phyloP scores from a whole-genome alignment of 1,140 invertebrate genomes.

The Pseudomyrmex concolor region DNA sequence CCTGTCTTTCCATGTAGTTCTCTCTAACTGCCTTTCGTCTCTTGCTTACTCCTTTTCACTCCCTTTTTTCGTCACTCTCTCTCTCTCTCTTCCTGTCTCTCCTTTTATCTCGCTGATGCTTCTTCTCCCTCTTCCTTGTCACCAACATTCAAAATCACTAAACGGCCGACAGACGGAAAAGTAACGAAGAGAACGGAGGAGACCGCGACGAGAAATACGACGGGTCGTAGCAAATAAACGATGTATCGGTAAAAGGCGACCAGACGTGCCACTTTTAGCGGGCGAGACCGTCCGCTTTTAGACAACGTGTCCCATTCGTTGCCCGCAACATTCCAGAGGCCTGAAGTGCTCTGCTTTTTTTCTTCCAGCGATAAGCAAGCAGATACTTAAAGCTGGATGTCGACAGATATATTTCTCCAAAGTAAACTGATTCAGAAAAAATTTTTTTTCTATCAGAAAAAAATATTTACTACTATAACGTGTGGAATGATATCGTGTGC shows the following conservation, averaged over 20 bases:
- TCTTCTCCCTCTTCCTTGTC: constrained; percentile 19
- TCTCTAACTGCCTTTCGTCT: neutral
- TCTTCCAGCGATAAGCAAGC: constrained; percentile 16
- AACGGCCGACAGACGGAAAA: constrained; percentile 40
- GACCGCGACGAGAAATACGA: constrained; percentile 62
- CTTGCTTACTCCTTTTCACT: neutral
- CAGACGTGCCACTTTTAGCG: constrained; percentile 52
- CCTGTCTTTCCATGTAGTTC: constrained; percentile 66
- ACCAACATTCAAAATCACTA: constrained; percentile 58
- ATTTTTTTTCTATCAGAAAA: too few relatives aligned
- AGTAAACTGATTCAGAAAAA: neutral
- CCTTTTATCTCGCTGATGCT: neutral
- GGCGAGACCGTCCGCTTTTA: constrained; percentile 20
- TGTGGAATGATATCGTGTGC: too few relatives aligned
- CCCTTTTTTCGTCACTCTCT: too few relatives aligned
- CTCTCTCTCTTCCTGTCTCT: neutral
- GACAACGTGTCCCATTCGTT: constrained; percentile 39
- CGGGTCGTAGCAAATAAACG: constrained; percentile 70
- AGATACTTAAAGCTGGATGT: constrained; percentile 10
- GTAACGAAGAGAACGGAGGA: constrained; percentile 31
- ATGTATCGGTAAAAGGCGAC: constrained; percentile 61
- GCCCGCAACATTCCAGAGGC: neutral
- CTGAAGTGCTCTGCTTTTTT: neutral
- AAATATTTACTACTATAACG: too few relatives aligned
- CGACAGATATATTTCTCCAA: neutral